Percentiles rank a stretch among this genome's conserved stretches.
Conservation (phyloP, 2,113 vertebrate species). For the Desmodus rotundus region DNA sequence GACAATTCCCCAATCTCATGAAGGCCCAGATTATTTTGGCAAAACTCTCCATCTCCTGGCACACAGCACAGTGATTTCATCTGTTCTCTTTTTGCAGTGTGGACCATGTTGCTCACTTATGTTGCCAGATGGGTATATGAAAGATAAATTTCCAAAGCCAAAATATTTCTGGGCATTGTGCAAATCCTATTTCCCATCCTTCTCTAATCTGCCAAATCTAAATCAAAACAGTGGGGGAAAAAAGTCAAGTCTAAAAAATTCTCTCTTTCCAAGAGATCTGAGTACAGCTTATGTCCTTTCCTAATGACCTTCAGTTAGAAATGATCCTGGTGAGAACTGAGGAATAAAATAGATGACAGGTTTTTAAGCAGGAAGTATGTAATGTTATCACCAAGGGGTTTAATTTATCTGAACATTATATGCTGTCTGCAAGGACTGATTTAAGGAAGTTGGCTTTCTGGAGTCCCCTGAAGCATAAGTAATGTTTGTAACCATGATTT, state of each 20-base stretch:
- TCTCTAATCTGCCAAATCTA: conserved; percentile 28
- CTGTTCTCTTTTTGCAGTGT: neutral
- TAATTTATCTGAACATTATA: conserved; percentile 54
- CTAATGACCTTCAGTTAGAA: neutral
- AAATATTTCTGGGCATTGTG: conserved; percentile 22
- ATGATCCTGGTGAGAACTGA: conserved; percentile 30
- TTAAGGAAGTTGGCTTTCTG: conserved; percentile 53
- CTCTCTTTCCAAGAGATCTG: conserved; percentile 28
- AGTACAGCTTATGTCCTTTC: conserved; percentile 33
- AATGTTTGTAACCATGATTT: conserved; percentile 26
- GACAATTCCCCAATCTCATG: neutral
- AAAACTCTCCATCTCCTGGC: neutral
- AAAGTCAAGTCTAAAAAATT: conserved; percentile 43
- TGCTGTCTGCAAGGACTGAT: conserved; percentile 51
- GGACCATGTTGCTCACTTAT: neutral
- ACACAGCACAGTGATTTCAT: neutral
- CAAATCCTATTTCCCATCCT: neutral
- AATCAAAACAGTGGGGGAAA: conserved; percentile 20
- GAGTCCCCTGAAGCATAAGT: conserved; percentile 56
- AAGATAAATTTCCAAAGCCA: conserved; percentile 38
- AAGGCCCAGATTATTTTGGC: neutral
- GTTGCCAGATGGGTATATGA: conserved; percentile 11
- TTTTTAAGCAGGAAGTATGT: conserved; percentile 49
- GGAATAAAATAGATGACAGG: conserved; percentile 38
- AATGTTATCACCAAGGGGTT: conserved; percentile 17